phyloP scores from a whole-genome alignment of 2,113 vertebrate genomes.

The Barbus barbus region DNA sequence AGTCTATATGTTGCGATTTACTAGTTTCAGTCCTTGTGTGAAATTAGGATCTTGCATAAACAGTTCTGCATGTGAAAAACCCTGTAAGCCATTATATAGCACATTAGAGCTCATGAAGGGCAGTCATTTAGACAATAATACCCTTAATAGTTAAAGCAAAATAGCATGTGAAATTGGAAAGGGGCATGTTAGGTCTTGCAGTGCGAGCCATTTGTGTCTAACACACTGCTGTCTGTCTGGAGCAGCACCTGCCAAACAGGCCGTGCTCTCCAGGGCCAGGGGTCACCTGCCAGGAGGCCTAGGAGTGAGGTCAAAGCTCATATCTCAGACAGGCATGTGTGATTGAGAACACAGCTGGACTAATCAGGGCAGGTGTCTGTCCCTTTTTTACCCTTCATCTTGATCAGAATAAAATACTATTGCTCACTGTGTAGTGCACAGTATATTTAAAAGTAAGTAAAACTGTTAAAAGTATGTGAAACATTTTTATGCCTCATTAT shows the following conservation, averaged over 20 bases:
- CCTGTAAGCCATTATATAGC: constrained; percentile 29
- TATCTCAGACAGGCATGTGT: constrained; percentile 62
- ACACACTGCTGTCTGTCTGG: constrained; percentile 51
- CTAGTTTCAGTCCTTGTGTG: background rate
- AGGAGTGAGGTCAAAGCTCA: constrained; percentile 65
- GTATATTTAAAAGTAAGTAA: too few species aligned
- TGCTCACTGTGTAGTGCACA: background rate
- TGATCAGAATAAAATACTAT: background rate
- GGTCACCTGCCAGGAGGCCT: constrained; percentile 62
- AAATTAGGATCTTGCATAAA: constrained; percentile 28
- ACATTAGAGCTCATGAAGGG: constrained; percentile 36
- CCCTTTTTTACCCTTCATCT: too few species aligned
- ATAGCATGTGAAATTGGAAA: constrained; percentile 33
- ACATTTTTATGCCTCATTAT: background rate
- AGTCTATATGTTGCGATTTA: constrained; percentile 10
- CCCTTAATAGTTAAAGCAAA: constrained; percentile 52
- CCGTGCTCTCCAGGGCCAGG: constrained; percentile 50
- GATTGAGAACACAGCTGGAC: constrained; percentile 71
- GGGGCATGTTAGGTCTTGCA: constrained; percentile 4
- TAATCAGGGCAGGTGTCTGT: too few species aligned
- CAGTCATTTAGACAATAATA: constrained; percentile 37
- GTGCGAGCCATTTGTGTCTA: constrained; percentile 64
- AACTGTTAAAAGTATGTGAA: too few species aligned
- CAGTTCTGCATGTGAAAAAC: constrained; percentile 6
- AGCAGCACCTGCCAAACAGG: constrained; percentile 68